Evolutionary conservation across 2,113 vertebrate species (phyloP).

Genomic region (Otus sunia): DNA sequence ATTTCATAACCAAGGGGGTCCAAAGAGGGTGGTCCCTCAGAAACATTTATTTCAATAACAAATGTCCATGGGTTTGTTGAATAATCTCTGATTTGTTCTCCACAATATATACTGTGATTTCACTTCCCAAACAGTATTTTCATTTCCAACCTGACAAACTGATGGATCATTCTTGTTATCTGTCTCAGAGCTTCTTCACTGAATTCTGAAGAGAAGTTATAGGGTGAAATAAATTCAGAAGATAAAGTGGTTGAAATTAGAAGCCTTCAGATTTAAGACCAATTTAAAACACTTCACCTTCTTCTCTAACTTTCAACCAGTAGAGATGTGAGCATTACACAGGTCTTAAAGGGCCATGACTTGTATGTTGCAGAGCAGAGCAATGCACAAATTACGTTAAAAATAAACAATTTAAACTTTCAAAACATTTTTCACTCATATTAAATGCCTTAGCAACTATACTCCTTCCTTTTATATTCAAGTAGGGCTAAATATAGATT

Average conservation of each 20-base stretch:
- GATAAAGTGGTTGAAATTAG: not conserved
- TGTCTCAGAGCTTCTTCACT: not conserved
- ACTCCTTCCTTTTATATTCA: not conserved
- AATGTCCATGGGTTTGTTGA: not conserved
- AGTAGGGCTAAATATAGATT: not conserved
- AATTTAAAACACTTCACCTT: not conserved
- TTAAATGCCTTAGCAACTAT: not conserved
- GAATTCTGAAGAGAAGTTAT: not conserved
- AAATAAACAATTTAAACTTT: not conserved
- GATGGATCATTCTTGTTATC: conserved; percentile 22
- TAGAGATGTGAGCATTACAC: fast-evolving
- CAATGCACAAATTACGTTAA: not conserved
- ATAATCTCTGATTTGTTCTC: not conserved
- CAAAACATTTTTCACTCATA: not conserved
- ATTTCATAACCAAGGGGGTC: not conserved
- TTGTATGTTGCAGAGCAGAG: not conserved
- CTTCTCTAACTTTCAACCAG: not conserved
- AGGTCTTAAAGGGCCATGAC: not conserved
- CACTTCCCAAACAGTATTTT: not conserved
- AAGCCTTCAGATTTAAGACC: not conserved
- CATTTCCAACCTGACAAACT: not conserved
- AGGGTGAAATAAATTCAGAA: not conserved
- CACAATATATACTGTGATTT: not conserved
- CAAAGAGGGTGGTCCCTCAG: not conserved
- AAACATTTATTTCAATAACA: not conserved